These are phyloP conservation scores for Percopsis transmontana DNA, from an alignment of 2,113 vertebrate species.

Conservation along the genomic window DNA sequence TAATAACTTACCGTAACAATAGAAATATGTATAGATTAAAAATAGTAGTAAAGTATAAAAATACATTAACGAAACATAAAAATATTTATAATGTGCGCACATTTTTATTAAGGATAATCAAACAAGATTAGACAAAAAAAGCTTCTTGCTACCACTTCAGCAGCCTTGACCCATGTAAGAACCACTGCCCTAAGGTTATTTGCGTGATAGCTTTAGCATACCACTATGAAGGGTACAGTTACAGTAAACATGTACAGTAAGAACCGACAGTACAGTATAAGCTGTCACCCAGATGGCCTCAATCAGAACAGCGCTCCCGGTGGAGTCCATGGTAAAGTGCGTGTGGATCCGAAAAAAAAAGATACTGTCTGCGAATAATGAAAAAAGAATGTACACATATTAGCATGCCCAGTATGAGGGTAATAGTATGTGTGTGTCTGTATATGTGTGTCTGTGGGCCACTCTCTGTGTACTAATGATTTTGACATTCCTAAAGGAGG, in stretches of 20 bases:
- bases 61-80: no score
- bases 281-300: conserved; percentile 22
- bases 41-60: no score
- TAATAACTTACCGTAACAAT: no score
- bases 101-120: no score
- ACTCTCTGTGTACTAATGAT: background rate
- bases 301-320: background rate
- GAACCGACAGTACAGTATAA: conserved; percentile 7
- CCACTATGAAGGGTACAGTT: background rate
- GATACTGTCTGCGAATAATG: conserved; percentile 5
- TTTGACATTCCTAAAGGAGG: background rate
- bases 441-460: background rate
- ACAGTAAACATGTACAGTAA: conserved; percentile 12
- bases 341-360: background rate
- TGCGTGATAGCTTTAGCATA: background rate
- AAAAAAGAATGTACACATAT: conserved; percentile 17
- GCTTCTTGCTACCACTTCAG: no score
- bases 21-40: no score
- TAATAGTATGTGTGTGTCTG: conserved; percentile 2
- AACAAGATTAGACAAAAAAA: no score
- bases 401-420: background rate
- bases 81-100: no score
- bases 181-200: no score
- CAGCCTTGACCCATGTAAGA: no score
- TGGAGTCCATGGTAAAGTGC: conserved; percentile 31